Base-by-base conservation (phyloP, 1,140 invertebrate genomes). In the Brachionus plicatilis region DNA sequence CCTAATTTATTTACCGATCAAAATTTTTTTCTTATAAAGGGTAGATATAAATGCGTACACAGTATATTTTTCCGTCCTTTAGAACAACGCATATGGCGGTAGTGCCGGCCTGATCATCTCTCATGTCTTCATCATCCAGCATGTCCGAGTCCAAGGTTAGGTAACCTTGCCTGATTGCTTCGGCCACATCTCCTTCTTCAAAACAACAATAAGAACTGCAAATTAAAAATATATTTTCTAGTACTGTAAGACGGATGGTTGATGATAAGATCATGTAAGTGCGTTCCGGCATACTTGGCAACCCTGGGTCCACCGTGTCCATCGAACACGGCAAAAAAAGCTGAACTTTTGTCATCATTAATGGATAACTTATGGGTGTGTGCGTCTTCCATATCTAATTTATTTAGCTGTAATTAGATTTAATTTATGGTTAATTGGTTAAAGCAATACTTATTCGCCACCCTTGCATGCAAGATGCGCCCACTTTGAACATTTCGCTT, bases 261-360 rank as follows among this genome's bases (percentile, higher is more conserved):
- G 12, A 53, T 7, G 53, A 84, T 76, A 14, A n/a, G 8, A 4
- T 75, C 27, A 24, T 84, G 66, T 14, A 84, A 47, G 75, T 84
- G 68, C 8, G 17, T 65, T 17, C 70, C 41, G n/a, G 83, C 66
- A 50, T 75, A 76, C 11, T 76, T 41, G 9, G 83, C 83, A 41
- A 76, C 66, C 24, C 27, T 60, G 2, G 47, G 29, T 29, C 83
- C 95, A 89, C 96, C 96, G 91, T 98, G 96, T 0, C 96, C 96
- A 91, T 98, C 97, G 89, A 96, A 99, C 0, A 99, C 97, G 8
- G 93, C 96, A 91, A 99, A 98, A 90, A 96, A 99, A 20, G 95
- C 93, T 20, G 95, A 93, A 11, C 92, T 93, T 56, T 94, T 94
- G 85, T 91, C 89, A 88, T 96, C 95, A 1, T 95, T 95, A 29